phyloP scores from a whole-genome alignment of 2,888 invertebrate genomes.

The Nomada ruficornis region DNA sequence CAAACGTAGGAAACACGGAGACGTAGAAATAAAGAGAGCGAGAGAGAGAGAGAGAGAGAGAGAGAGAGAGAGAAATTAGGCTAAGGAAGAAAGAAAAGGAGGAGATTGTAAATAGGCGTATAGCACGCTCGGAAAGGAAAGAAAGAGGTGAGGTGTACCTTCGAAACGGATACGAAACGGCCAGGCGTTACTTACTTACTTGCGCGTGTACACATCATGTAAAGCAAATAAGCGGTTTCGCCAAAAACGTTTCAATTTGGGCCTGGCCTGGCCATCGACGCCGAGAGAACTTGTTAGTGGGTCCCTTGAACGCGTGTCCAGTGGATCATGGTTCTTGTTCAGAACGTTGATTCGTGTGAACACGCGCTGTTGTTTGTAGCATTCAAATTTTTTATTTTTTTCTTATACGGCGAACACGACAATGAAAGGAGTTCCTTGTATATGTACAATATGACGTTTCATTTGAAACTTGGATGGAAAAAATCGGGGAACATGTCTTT shows the following conservation, averaged over 20 bases:
- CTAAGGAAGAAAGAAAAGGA: conserved; percentile 34
- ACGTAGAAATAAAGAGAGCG: conserved; percentile 28
- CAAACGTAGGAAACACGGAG: conserved; percentile 24
- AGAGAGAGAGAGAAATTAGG: conserved; percentile 21
- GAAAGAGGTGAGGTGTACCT: conserved; percentile 19
- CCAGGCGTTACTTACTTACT: conserved; percentile 45
- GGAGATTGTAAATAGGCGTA: conserved; percentile 33
- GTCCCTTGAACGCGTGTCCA: conserved; percentile 9
- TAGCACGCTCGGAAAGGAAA: conserved; percentile 13
- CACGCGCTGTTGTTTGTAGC: not conserved
- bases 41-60: not conserved
- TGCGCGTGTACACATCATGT: conserved; percentile 26
- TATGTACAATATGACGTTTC: not conserved
- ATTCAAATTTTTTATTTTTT: too few species aligned
- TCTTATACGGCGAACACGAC: not conserved
- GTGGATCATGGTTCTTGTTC: not conserved
- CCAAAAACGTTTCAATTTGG: conserved; percentile 5
- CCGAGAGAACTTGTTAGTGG: conserved; percentile 30
- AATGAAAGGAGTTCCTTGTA: not conserved
- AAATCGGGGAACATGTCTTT: too few species aligned
- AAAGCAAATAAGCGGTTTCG: conserved; percentile 32
- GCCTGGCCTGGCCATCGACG: not conserved
- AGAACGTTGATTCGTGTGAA: not conserved
- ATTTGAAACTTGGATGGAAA: not conserved
- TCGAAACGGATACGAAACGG: conserved; percentile 13